Conservation (phyloP, 2,797 vertebrate genomes). For the Brachyalestes nurse region DNA sequence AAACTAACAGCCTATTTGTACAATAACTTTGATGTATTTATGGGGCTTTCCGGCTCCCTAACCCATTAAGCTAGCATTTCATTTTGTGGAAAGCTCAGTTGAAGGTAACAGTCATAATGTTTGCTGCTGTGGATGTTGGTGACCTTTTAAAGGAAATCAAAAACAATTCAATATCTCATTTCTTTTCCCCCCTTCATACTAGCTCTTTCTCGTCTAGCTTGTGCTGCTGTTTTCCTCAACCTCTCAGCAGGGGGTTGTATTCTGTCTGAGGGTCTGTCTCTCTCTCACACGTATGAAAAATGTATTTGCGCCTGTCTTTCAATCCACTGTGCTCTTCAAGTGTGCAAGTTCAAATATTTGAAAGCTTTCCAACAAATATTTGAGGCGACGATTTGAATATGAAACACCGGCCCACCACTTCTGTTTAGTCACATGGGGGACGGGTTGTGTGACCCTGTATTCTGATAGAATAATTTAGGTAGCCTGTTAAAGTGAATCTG, state of each 20-base stretch:
- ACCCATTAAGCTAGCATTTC: background rate
- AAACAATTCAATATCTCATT: constrained; percentile 22
- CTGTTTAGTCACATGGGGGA: constrained; percentile 1
- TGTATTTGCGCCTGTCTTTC: constrained; percentile 29
- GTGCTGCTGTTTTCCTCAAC: constrained; percentile 20
- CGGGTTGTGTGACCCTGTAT: constrained; percentile 14
- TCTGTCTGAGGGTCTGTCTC: constrained; percentile 5
- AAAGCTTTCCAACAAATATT: constrained; percentile 65
- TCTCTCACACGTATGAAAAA: constrained; percentile 40
- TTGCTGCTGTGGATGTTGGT: background rate
- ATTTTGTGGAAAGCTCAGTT: background rate
- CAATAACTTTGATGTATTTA: background rate
- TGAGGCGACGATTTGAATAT: constrained; percentile 61
- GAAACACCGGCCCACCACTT: background rate
- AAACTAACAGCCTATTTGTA: background rate
- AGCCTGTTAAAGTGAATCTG: background rate
- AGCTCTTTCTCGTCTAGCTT: constrained; percentile 6
- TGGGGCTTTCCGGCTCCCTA: background rate
- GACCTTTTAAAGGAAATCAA: background rate
- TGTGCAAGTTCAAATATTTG: constrained; percentile 66
- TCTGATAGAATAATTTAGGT: background rate
- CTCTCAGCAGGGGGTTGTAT: background rate
- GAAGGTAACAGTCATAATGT: background rate
- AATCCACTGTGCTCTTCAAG: constrained; percentile 28
- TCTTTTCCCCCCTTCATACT: constrained; percentile 21